Base-by-base conservation (phyloP, 2,888 invertebrate genomes). In the Euplexia lucipara region DNA sequence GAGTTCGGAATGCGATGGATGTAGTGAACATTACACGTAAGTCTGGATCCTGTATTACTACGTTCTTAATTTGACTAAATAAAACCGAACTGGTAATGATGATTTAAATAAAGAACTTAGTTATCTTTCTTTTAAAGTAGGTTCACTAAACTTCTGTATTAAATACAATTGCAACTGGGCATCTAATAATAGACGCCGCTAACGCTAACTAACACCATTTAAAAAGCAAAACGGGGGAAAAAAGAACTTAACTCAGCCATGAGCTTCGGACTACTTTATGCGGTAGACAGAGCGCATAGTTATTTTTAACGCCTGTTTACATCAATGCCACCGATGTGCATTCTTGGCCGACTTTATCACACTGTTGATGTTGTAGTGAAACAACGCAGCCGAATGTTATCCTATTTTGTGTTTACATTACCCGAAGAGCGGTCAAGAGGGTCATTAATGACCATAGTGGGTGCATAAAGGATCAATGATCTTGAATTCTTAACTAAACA, bases 11-110 rank as follows among this genome's bases (percentile, higher is more conserved):
- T 95, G 95, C 83, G 89, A 92, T 81, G 93, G 92, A 72, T 95
- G 93, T 88, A 79, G 83, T 81, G 94, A 95, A 88, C 94, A 95
- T 90, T 92, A 91, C 83, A 92, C 89, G 95, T 95, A 91, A 95
- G 95, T 94, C 80, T 64, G 51, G 58, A 62, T 59, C 48, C 39
- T 65, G 30, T 51, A 22, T 34, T 54, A 39, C 18, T 61, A 42
- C 48, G 20, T 45, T 44, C 32, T n/a, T 54, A 7, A 8, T 34
- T 51, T n/a, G 14, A n/a, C n/a, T n/a, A n/a, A n/a, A n/a, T n/a
- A n/a, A n/a, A n/a, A n/a, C n/a, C n/a, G n/a, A n/a, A n/a, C n/a
- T n/a, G n/a, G n/a, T n/a, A n/a, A n/a, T n/a, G n/a, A n/a, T n/a
- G n/a, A n/a, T n/a, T 35, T 39, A 20, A 30, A 51, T 45, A 51